phyloP scores from a whole-genome alignment of 2,888 invertebrate genomes.

The Phortica magna region DNA sequence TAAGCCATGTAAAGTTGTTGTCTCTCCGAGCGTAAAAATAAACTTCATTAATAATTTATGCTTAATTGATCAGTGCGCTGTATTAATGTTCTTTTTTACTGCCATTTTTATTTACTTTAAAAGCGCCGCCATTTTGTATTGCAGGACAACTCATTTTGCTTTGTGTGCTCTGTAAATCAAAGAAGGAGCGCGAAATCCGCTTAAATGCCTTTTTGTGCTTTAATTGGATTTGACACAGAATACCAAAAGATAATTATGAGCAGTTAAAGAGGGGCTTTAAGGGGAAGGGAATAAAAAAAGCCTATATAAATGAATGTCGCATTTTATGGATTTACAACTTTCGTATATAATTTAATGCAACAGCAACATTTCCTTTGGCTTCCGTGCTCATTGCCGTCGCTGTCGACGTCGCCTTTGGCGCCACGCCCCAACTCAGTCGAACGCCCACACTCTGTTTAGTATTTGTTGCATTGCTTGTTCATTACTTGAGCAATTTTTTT shows the following conservation, averaged over 20 bases:
- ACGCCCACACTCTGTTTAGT: neutral
- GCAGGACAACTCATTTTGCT: neutral
- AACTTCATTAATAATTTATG: neutral
- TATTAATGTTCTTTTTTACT: neutral
- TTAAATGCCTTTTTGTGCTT: conserved; percentile 14
- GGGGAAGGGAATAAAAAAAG: no score
- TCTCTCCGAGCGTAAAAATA: neutral
- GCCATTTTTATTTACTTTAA: neutral
- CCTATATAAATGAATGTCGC: no score
- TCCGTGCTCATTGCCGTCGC: no score
- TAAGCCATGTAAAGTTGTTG: neutral
- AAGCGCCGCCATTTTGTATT: neutral
- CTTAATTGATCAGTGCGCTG: neutral
- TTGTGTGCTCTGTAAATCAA: neutral
- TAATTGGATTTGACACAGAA: conserved; percentile 25
- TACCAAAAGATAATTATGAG: conserved; percentile 9
- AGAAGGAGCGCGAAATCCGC: neutral
- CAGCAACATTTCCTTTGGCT: no score
- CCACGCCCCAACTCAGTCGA: neutral
- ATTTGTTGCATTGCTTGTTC: neutral
- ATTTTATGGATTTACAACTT: neutral
- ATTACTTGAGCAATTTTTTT: neutral
- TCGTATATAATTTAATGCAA: neutral
- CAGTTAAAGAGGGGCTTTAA: no score
- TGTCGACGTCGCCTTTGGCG: no score